Conservation (phyloP, 2,888 invertebrate species). For the Nysson spinosus region DNA sequence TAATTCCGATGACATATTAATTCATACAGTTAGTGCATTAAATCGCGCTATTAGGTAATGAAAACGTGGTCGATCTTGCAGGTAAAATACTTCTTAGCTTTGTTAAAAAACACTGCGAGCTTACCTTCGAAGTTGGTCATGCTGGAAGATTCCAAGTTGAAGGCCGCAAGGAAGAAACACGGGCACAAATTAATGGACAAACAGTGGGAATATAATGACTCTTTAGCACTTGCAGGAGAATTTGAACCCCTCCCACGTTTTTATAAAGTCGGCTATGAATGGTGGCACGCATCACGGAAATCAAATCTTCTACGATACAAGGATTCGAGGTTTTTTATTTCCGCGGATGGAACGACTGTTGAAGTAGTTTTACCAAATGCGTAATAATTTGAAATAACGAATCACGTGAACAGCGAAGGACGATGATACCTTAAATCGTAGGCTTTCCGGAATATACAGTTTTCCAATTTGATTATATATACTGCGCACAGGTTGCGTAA, state of each 20-base stretch:
- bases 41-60: too few relatives aligned
- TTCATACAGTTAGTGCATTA: too few relatives aligned
- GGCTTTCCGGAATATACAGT: too few relatives aligned
- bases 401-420: too few relatives aligned
- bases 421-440: too few relatives aligned
- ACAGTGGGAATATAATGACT: conserved; percentile 78
- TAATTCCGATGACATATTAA: too few relatives aligned
- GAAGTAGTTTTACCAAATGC: conserved; percentile 18
- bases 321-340: conserved; percentile 58
- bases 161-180: conserved; percentile 75
- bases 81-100: conserved; percentile 82
- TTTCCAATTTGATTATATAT: too few relatives aligned
- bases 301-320: conserved; percentile 63
- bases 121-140: conserved; percentile 84
- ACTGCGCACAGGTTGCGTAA: too few relatives aligned
- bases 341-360: conserved; percentile 52
- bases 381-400: too few relatives aligned
- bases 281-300: conserved; percentile 49
- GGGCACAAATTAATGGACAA: conserved; percentile 74
- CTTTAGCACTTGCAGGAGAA: conserved; percentile 74
- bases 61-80: conserved; percentile 64
- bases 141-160: conserved; percentile 80
- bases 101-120: conserved; percentile 80
- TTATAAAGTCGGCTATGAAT: conserved; percentile 60
- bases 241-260: conserved; percentile 72